Percentiles rank a stretch among this genome's conserved stretches.
Conservation (phyloP, 1,140 invertebrate genomes). For the Globodera ellingtonae region DNA sequence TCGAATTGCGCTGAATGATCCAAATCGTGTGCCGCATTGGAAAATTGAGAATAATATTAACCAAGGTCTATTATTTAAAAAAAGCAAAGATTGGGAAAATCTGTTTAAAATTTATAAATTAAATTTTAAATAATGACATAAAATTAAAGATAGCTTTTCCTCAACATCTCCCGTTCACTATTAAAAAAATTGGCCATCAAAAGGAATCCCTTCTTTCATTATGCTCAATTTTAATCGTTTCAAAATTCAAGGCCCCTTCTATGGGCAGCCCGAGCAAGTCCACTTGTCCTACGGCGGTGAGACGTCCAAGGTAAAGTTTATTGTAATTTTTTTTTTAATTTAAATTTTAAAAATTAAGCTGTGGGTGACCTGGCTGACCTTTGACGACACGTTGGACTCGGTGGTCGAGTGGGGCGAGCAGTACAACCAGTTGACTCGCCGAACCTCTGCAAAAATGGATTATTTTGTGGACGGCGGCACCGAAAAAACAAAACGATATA, state of each 20-base stretch:
- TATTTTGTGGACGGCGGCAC: slow-evolving; percentile 42
- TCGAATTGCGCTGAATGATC: slow-evolving; percentile 9
- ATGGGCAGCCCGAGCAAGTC: slow-evolving; percentile 51
- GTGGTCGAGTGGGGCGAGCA: slow-evolving; percentile 38
- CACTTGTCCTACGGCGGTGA: slow-evolving; percentile 46
- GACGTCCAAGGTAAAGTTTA: background rate
- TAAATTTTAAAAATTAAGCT: background rate
- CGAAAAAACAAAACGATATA: slow-evolving; percentile 32
- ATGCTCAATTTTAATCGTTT: background rate
- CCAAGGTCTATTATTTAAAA: background rate
- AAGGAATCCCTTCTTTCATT: too few species aligned
- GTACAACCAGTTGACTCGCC: slow-evolving; percentile 22
- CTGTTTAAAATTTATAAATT: too few species aligned
- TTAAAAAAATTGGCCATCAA: too few species aligned
- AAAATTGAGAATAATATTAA: background rate
- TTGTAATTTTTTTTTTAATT: background rate
- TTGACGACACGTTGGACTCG: slow-evolving; percentile 45
- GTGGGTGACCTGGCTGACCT: slow-evolving; percentile 52
- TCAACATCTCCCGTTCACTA: too few species aligned
- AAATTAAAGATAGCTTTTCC: too few species aligned
- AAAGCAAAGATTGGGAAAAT: too few species aligned
- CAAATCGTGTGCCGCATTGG: slow-evolving; percentile 12
- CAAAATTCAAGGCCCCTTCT: slow-evolving; percentile 34
- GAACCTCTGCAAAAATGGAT: slow-evolving; percentile 32
- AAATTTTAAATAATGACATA: too few species aligned